phyloP scores from a whole-genome alignment of 2,888 invertebrate species.

The Philereme vetulata region DNA sequence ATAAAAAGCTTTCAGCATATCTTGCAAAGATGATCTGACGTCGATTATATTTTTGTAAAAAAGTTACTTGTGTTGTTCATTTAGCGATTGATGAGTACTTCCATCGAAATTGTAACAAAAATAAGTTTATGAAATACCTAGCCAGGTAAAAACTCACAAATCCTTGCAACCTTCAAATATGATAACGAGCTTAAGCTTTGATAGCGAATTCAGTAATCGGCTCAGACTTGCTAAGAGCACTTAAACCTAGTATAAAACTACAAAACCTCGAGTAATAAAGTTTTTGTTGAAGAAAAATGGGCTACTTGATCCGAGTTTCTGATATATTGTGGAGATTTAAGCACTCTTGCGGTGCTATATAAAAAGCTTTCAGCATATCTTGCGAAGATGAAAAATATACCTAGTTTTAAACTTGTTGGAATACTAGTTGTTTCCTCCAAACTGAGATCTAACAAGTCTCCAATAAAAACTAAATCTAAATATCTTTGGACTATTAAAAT shows the following conservation, averaged over 20 bases:
- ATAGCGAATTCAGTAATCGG: constrained; percentile 2
- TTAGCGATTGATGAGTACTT: too few species aligned
- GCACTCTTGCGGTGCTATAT: not conserved
- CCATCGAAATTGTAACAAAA: too few species aligned
- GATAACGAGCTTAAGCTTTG: constrained; percentile 1
- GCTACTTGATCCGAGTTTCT: not conserved
- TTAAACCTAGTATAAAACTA: constrained; percentile 8
- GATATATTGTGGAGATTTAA: constrained; percentile 1
- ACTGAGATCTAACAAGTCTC: too few species aligned
- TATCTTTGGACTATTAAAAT: too few species aligned
- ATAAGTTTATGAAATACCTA: too few species aligned
- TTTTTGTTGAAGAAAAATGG: constrained; percentile 10
- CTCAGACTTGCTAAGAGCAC: constrained; percentile 10
- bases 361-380: not conserved
- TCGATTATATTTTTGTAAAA: too few species aligned
- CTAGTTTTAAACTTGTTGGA: too few species aligned
- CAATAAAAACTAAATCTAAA: too few species aligned
- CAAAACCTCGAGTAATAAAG: constrained; percentile 5
- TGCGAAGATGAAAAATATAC: too few species aligned
- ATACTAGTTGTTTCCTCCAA: too few species aligned
- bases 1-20: not conserved
- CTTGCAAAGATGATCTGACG: too few species aligned
- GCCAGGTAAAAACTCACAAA: not conserved
- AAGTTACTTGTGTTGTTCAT: too few species aligned
- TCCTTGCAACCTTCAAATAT: constrained; percentile 3